Percentiles rank a stretch among this genome's conserved stretches.
phyloP scores from a whole-genome alignment of 2,113 vertebrate species.

The Catagonus wagneri region DNA sequence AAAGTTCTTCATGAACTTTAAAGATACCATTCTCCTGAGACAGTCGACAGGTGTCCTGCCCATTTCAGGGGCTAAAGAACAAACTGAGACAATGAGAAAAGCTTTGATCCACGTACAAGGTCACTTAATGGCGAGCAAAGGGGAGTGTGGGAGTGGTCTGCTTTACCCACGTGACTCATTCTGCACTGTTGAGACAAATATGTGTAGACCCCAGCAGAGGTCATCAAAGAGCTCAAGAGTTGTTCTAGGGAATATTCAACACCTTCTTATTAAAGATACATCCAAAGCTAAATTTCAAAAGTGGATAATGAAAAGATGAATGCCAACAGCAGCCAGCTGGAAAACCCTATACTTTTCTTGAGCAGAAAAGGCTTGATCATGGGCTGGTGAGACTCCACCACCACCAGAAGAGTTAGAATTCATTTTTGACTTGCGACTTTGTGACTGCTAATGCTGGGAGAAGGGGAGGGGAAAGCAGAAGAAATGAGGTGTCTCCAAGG shows the following conservation, averaged over 20 bases:
- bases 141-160: not conserved
- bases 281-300: not conserved
- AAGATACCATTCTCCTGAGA: not conserved
- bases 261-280: not conserved
- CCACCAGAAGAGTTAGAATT: not conserved
- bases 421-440: constrained; percentile 4
- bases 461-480: not conserved
- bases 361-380: not conserved
- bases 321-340: not conserved
- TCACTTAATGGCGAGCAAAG: not conserved
- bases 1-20: not conserved
- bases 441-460: not conserved
- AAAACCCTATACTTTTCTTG: not conserved
- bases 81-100: not conserved
- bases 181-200: not conserved
- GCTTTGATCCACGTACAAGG: not conserved
- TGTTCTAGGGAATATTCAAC: not conserved
- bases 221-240: not conserved
- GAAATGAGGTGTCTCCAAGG: not conserved
- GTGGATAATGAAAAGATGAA: not conserved
- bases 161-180: not conserved
- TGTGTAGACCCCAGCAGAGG: not conserved
- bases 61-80: not conserved
- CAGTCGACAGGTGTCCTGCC: not conserved
- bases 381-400: not conserved